Evolutionary conservation across 2,113 vertebrate genomes (phyloP).

Genomic region (Chlorodrepanis virens): DNA sequence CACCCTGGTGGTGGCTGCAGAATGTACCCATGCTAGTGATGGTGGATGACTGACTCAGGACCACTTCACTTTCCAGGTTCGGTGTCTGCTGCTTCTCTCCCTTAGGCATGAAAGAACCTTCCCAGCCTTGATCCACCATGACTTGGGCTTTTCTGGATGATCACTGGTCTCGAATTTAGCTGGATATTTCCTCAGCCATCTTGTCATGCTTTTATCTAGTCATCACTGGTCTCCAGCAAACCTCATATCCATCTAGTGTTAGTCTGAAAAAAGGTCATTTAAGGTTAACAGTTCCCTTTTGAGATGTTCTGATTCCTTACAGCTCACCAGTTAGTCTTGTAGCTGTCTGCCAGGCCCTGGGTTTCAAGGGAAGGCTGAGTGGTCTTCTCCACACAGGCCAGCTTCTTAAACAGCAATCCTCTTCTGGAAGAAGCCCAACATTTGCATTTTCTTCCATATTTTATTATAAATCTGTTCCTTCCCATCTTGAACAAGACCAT

Average conservation of each 20-base stretch:
- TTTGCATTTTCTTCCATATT: neutral
- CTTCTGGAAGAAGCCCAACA: neutral
- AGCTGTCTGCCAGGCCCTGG: neutral
- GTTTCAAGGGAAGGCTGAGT: neutral
- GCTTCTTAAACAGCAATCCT: neutral
- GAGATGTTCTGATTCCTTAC: neutral
- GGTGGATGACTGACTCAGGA: neutral
- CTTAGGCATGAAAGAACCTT: neutral
- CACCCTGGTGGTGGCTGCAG: neutral
- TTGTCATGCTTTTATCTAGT: neutral
- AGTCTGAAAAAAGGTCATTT: neutral
- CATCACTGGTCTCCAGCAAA: neutral
- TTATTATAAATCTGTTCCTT: neutral
- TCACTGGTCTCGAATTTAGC: rapidly evolving
- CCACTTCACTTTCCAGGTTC: neutral
- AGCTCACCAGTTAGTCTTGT: neutral
- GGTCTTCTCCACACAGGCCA: neutral
- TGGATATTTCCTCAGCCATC: neutral
- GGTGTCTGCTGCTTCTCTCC: neutral
- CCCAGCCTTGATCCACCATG: neutral
- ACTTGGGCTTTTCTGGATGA: neutral
- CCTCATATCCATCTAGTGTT: neutral
- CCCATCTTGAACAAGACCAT: neutral
- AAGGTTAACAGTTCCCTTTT: neutral
- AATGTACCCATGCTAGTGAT: neutral